A percentile compares a stretch with the other conserved stretches of the same genome.
Conservation (phyloP, 2,888 invertebrate species). For the Zaprionus obscuricornis region DNA sequence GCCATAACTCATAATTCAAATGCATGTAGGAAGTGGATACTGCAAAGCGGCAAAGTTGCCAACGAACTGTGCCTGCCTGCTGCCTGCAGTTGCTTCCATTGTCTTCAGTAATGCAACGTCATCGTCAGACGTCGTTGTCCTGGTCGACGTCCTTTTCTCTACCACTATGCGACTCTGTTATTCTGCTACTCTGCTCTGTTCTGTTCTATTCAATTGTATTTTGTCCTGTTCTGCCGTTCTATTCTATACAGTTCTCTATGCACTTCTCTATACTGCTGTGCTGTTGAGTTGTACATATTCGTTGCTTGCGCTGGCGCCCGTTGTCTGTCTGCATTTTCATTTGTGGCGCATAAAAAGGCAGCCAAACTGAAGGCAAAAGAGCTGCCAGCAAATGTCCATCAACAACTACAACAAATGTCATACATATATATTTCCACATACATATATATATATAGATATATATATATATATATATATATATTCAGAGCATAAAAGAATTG, state of each 20-base stretch:
- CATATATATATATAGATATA: conserved; percentile 24
- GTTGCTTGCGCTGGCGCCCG: conserved; percentile 62
- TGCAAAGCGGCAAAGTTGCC: conserved; percentile 58
- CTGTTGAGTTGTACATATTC: conserved; percentile 36
- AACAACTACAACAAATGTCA: conserved; percentile 58
- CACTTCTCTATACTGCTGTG: too few species aligned
- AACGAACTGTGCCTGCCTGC: conserved; percentile 70
- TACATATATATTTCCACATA: conserved; percentile 22
- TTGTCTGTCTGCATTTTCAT: conserved; percentile 78
- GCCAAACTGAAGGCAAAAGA: conserved; percentile 58
- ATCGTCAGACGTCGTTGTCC: conserved; percentile 66
- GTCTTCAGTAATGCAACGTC: conserved; percentile 73
- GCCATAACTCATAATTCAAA: conserved; percentile 67
- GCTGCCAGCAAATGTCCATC: conserved; percentile 78
- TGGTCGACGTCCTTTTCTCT: conserved; percentile 43
- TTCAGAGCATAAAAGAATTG: conserved; percentile 52
- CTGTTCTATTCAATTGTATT: neutral
- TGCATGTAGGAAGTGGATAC: conserved; percentile 64
- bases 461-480: conserved; percentile 24
- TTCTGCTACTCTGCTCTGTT: conserved; percentile 15
- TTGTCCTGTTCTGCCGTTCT: conserved; percentile 5
- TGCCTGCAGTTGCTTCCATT: conserved; percentile 65
- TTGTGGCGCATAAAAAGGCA: conserved; percentile 71
- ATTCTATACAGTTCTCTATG: too few species aligned
- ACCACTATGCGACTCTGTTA: too few species aligned